Base-by-base conservation (phyloP, 2,888 invertebrate genomes). In the Capitulum mitella region DNA sequence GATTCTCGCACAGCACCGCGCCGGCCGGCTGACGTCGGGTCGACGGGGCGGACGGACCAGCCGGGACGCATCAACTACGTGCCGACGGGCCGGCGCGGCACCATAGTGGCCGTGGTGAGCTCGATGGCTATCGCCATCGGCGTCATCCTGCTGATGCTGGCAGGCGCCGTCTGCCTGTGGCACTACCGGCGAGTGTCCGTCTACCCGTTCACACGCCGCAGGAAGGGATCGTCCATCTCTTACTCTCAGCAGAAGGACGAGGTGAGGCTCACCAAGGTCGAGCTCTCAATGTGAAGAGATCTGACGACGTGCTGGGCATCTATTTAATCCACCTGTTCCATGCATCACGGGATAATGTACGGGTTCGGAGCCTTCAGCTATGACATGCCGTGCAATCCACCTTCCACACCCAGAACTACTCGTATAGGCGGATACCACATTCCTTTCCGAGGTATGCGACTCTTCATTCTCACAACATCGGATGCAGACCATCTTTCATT, bases 211-310 rank as follows among this genome's bases (percentile, higher is more conserved):
- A 70, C 26, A 8, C 79, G 80, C 34, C 79, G 80, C 37, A 76
- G 81, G 12, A 78, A 82, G 46, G 81, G 81, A 64, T 81, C 83
- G 43, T 82, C 82, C 78, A 83, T 83, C 51, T 82, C 83, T 3
- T 83, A 83, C 78, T 81, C 80, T 37, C 83, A 83, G 3, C 83
- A 83, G 40, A 80, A 81, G 40, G 83, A 83, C 77, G 83, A 83
- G 77, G 83, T 83, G 40, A 82, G 83, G 12, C n/a, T n/a, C n/a
- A n/a, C n/a, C n/a, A n/a, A n/a, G n/a, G n/a, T n/a, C n/a, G n/a
- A n/a, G n/a, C n/a, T n/a, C n/a, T n/a, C n/a, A n/a, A n/a, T n/a
- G n/a, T n/a, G n/a, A n/a, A n/a, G n/a, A n/a, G n/a, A n/a, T n/a
- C n/a, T n/a, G n/a, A n/a, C n/a, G n/a, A n/a, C n/a, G n/a, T n/a